Evolutionary conservation across 1,140 invertebrate species (phyloP).

Genomic region (Pomacea maculata): DNA sequence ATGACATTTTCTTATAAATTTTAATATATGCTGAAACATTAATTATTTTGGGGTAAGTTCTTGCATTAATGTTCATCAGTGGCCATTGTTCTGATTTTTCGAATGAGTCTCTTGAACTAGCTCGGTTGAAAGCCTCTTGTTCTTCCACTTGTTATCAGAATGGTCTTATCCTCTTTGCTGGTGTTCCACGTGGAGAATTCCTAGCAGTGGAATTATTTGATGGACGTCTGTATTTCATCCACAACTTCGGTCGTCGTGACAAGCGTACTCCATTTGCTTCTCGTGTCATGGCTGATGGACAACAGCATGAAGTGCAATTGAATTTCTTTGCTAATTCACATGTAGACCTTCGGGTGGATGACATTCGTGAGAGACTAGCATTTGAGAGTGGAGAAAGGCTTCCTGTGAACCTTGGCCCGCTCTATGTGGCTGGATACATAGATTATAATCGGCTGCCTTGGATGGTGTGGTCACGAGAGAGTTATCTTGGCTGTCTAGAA

Average conservation of each 20-base stretch:
- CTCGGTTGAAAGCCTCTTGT: too few species aligned
- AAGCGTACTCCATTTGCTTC: constrained; percentile 33
- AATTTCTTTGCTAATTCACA: constrained; percentile 21
- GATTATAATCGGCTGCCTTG: constrained; percentile 44
- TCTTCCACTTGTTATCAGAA: constrained; percentile 7
- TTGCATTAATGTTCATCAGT: too few species aligned
- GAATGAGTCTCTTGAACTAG: too few species aligned
- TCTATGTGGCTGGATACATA: constrained; percentile 40
- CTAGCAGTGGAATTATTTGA: constrained; percentile 52
- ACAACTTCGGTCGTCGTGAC: constrained; percentile 40
- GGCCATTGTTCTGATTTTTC: too few species aligned
- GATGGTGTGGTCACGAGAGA: constrained; percentile 49
- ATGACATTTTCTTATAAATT: too few species aligned
- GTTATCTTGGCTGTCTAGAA: constrained; percentile 54
- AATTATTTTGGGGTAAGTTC: not conserved
- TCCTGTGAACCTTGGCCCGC: not conserved
- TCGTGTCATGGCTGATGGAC: constrained; percentile 41
- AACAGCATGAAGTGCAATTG: constrained; percentile 44
- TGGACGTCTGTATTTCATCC: constrained; percentile 51
- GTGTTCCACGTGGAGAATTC: constrained; percentile 55
- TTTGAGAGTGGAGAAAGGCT: constrained; percentile 20
- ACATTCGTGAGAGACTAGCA: constrained; percentile 18
- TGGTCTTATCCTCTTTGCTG: constrained; percentile 16
- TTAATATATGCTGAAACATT: not conserved
- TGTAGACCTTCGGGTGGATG: constrained; percentile 31